A percentile compares a stretch with the other conserved stretches of the same genome.
phyloP scores from a whole-genome alignment of 2,888 invertebrate species.

The Eupithecia insigniata region DNA sequence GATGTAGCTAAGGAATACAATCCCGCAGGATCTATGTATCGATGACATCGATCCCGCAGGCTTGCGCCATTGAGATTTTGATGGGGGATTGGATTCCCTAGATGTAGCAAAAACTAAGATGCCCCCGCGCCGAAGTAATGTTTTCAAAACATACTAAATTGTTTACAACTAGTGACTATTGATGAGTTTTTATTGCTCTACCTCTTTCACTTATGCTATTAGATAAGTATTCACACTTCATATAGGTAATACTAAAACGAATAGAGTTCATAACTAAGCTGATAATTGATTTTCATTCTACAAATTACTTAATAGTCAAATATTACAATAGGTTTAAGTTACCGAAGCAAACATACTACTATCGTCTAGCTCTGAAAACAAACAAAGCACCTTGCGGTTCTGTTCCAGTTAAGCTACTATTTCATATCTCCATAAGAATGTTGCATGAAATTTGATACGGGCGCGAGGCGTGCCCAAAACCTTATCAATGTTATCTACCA shows the following conservation, averaged over 20 bases:
- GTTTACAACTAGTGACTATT: not conserved
- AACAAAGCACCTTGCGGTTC: conserved; percentile 22
- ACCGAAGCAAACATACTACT: not conserved
- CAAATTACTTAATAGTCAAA: not conserved
- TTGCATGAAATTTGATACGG: conserved; percentile 44
- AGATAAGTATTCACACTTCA: conserved; percentile 4
- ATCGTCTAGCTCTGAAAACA: not conserved
- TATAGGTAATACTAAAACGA: not conserved
- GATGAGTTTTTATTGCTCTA: not conserved
- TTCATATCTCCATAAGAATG: conserved; percentile 41
- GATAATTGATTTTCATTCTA: too few relatives aligned
- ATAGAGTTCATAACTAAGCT: not conserved
- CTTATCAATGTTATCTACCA: conserved; percentile 44
- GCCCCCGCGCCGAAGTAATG: not conserved
- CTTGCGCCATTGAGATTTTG: too few relatives aligned
- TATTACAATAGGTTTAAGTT: not conserved
- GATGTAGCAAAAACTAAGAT: too few relatives aligned
- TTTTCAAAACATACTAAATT: not conserved
- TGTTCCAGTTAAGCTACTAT: conserved; percentile 29
- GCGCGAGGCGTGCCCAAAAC: conserved; percentile 39
- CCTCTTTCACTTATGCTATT: not conserved
- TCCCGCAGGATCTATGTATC: too few relatives aligned
- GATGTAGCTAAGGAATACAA: not conserved
- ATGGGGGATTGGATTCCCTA: too few relatives aligned
- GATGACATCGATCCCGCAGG: too few relatives aligned